These are phyloP conservation scores for Stenchaetothrips biformis DNA, from an alignment of 2,888 invertebrate genomes.

Conservation along the genomic window DNA sequence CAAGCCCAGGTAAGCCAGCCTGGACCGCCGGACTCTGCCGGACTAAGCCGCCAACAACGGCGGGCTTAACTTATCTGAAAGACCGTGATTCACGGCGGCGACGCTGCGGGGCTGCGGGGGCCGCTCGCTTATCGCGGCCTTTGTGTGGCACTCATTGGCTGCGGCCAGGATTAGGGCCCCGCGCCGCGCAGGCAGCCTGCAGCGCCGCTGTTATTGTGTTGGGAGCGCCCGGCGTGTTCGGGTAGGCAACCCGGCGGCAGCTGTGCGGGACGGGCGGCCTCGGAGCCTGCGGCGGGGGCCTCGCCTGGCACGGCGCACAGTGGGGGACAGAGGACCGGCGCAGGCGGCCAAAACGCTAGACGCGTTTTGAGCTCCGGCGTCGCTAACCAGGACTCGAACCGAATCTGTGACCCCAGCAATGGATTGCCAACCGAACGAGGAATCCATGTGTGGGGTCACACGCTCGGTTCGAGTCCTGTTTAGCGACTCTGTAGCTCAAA, in stretches of 20 bases:
- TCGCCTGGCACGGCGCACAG: too few relatives aligned
- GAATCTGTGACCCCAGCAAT: too few relatives aligned
- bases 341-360: too few relatives aligned
- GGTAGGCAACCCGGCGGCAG: not conserved
- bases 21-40: not conserved
- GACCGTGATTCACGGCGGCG: not conserved
- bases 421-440: too few relatives aligned
- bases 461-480: too few relatives aligned
- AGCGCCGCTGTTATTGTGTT: not conserved
- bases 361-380: too few relatives aligned
- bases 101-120: too few relatives aligned
- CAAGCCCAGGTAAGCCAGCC: not conserved
- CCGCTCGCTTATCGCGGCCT: slow-evolving; percentile 4
- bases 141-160: not conserved
- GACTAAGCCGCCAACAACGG: slow-evolving; percentile 8
- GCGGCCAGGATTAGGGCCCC: not conserved
- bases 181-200: not conserved
- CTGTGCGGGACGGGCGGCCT: not conserved
- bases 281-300: not conserved
- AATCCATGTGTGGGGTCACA: too few relatives aligned
- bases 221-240: not conserved
- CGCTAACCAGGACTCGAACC: too few relatives aligned
- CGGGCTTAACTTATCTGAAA: slow-evolving; percentile 13
- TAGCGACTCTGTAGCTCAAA: too few relatives aligned
- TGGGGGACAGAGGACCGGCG: too few relatives aligned